A percentile compares a stretch with the other conserved stretches of the same genome.
These are phyloP conservation scores for Thomomys bottae DNA, from an alignment of 2,113 vertebrate species.

Conservation along the genomic window DNA sequence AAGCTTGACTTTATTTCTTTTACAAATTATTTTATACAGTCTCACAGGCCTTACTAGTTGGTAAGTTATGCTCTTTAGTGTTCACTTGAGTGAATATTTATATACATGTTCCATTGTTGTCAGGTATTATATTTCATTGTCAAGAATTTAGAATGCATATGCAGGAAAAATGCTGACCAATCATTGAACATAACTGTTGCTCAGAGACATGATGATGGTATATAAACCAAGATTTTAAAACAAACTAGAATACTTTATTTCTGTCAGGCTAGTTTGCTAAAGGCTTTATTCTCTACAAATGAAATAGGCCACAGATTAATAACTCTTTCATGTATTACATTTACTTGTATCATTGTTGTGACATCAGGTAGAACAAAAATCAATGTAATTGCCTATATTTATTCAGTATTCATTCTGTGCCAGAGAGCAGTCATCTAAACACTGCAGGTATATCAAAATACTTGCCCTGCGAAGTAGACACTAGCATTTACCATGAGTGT, in stretches of 20 bases:
- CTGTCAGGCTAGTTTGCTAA: background rate
- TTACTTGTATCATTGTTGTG: constrained; percentile 9
- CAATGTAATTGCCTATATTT: constrained; percentile 40
- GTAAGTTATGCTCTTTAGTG: background rate
- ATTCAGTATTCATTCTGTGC: background rate
- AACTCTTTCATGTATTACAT: background rate
- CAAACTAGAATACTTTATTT: background rate
- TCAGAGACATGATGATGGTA: background rate
- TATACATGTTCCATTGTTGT: background rate
- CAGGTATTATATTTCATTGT: constrained; percentile 12
- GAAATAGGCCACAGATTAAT: constrained; percentile 9
- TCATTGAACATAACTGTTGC: background rate
- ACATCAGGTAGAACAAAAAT: constrained; percentile 26
- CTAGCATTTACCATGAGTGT: background rate
- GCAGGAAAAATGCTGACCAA: background rate
- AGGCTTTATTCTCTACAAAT: background rate
- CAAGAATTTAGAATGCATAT: background rate
- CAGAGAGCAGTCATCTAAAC: background rate
- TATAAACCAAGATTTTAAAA: background rate
- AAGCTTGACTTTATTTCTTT: constrained; percentile 22
- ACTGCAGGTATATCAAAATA: background rate
- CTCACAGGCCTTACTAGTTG: background rate
- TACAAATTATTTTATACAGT: background rate
- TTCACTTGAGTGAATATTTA: constrained; percentile 28
- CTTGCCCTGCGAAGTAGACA: background rate